Evolutionary conservation across 2,888 invertebrate genomes (phyloP).

Genomic region (Heliconius hortense): DNA sequence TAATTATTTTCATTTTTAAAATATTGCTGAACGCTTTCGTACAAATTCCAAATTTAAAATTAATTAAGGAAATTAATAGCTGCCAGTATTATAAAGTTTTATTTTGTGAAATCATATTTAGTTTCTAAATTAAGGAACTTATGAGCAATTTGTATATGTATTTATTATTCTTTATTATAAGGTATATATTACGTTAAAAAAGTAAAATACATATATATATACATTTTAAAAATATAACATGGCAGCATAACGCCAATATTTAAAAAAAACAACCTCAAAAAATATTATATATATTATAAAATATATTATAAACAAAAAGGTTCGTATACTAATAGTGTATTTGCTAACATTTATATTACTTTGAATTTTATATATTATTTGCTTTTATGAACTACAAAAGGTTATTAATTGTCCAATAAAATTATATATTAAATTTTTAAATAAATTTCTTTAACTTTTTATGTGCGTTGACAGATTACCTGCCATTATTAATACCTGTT

Average conservation of each 20-base stretch:
- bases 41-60: background rate
- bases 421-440: background rate
- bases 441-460: slow-evolving; percentile 5
- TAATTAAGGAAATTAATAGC: background rate
- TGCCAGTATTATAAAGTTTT: background rate
- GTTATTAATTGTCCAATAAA: slow-evolving; percentile 9
- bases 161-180: background rate
- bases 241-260: background rate
- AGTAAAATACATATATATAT: background rate
- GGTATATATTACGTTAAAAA: background rate
- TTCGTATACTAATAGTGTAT: background rate
- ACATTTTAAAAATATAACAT: background rate
- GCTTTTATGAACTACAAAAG: background rate
- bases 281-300: too few species aligned
- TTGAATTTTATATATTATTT: background rate
- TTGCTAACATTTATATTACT: slow-evolving; percentile 3
- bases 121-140: background rate
- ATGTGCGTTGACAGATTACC: slow-evolving; percentile 2
- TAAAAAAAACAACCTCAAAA: background rate
- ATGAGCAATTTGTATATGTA: background rate
- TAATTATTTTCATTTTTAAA: background rate
- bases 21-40: background rate
- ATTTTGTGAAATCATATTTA: background rate
- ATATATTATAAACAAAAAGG: too few species aligned
- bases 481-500: background rate